Evolutionary conservation across 2,888 invertebrate genomes (phyloP).

Genomic region (Drosophila dives): DNA sequence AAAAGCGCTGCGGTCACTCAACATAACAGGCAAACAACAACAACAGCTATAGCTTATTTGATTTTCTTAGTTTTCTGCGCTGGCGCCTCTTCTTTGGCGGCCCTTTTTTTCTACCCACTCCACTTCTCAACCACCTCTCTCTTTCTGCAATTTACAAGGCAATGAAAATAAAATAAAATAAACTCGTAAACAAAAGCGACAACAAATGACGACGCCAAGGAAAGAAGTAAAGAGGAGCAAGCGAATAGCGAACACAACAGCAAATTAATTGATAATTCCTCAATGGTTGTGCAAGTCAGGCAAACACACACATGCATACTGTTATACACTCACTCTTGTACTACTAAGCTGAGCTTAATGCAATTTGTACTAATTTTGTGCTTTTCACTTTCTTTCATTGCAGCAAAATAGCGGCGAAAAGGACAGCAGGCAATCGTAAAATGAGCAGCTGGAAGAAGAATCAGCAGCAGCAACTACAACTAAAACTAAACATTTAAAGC

Average conservation of each 20-base stretch:
- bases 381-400: conserved; percentile 56
- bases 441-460: conserved; percentile 32
- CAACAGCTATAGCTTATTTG: conserved; percentile 42
- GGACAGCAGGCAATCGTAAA: conserved; percentile 75
- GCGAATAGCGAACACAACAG: conserved; percentile 41
- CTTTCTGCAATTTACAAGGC: conserved; percentile 13
- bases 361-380: conserved; percentile 60
- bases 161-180: conserved; percentile 32
- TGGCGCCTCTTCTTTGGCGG: conserved; percentile 54
- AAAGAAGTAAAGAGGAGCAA: conserved; percentile 17
- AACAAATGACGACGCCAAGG: conserved; percentile 6
- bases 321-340: conserved; percentile 10
- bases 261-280: conserved; percentile 69
- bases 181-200: conserved; percentile 57
- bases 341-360: background rate
- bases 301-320: conserved; percentile 2
- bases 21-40: conserved; percentile 57
- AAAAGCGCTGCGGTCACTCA: conserved; percentile 64
- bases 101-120: conserved; percentile 3
- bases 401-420: conserved; percentile 71
- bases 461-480: conserved; percentile 37
- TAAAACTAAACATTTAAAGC: conserved; percentile 60
- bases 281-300: conserved; percentile 59
- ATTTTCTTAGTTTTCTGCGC: conserved; percentile 48
- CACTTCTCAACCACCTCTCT: background rate